phyloP scores from a whole-genome alignment of 2,797 vertebrate species.

The Pseudotriccus pelzelni region DNA sequence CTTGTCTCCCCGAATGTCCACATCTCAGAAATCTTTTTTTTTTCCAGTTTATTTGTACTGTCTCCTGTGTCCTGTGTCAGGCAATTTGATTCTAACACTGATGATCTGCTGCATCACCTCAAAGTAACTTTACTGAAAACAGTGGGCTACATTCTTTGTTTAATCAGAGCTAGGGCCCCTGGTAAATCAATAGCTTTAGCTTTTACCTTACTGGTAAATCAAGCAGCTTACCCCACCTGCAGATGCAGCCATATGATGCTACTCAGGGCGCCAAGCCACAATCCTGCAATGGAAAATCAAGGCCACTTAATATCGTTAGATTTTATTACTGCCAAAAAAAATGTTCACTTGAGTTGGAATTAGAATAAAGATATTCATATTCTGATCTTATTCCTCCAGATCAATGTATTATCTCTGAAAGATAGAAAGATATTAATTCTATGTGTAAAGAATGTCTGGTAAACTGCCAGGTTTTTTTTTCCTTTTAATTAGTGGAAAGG shows the following conservation, averaged over 20 bases:
- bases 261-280: not conserved
- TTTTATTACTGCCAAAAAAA: not conserved
- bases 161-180: not conserved
- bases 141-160: not conserved
- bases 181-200: not conserved
- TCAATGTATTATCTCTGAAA: not conserved
- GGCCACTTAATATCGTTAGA: not conserved
- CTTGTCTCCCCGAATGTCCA: not conserved
- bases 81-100: not conserved
- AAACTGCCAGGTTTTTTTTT: not conserved
- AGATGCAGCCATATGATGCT: not conserved
- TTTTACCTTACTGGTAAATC: not conserved
- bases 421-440: not conserved
- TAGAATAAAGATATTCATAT: not conserved
- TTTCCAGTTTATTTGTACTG: not conserved
- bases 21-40: not conserved
- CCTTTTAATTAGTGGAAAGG: not conserved
- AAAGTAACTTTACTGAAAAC: not conserved
- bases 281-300: not conserved
- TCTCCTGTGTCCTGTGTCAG: not conserved
- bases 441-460: not conserved
- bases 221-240: not conserved
- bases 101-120: not conserved
- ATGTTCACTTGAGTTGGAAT: not conserved
- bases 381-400: not conserved